Conservation (phyloP, 2,888 invertebrate genomes). For the Conus canariensis region DNA sequence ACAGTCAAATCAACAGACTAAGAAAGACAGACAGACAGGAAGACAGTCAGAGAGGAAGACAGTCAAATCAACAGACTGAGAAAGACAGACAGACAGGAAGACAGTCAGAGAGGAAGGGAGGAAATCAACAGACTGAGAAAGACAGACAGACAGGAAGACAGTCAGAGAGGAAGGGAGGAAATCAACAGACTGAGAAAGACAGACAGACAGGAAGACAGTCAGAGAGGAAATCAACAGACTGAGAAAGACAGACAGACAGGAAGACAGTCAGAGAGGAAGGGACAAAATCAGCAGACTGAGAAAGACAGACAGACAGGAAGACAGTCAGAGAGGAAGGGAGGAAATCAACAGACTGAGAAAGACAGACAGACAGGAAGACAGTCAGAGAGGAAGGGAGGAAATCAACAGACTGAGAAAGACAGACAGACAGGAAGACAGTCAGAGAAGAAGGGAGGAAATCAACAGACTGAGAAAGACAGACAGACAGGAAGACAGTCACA, state of each 20-base stretch:
- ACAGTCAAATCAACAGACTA: too few species aligned
- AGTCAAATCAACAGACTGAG: neutral
- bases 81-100: neutral
- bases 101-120: too few species aligned
- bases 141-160: neutral
- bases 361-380: neutral
- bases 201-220: too few species aligned
- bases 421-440: neutral
- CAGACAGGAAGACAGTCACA: neutral
- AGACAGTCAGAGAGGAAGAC: too few species aligned
- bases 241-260: neutral
- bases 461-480: neutral
- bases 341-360: neutral
- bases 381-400: neutral
- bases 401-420: neutral
- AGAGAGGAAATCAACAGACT: neutral
- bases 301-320: neutral
- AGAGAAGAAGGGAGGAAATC: neutral
- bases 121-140: neutral
- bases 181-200: too few species aligned
- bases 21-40: too few species aligned
- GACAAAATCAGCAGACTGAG: too few species aligned
- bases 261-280: neutral
- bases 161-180: neutral
- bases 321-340: neutral